phyloP scores from a whole-genome alignment of 2,888 invertebrate species.

The Synergus gifuensis region DNA sequence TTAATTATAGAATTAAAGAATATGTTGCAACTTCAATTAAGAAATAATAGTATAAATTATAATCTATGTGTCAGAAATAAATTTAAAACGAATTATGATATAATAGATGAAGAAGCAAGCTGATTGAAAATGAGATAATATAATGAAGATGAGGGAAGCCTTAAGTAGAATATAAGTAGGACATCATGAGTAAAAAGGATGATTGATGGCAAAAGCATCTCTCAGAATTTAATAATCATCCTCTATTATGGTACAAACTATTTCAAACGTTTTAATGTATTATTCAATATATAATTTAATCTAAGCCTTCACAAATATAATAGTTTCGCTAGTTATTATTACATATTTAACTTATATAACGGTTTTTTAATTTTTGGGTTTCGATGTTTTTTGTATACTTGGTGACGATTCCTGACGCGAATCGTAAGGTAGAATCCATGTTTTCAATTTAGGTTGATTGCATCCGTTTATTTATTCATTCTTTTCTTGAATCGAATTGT shows the following conservation, averaged over 20 bases:
- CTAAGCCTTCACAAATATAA: too few relatives aligned
- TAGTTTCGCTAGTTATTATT: too few relatives aligned
- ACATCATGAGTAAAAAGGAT: not conserved
- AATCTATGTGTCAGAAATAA: not conserved
- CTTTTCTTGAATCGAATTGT: not conserved
- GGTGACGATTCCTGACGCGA: not conserved
- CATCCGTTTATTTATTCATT: not conserved
- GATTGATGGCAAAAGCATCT: not conserved
- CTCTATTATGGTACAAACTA: not conserved
- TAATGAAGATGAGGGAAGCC: not conserved
- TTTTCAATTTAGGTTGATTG: not conserved
- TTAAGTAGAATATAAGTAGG: constrained; percentile 9
- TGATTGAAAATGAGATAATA: not conserved
- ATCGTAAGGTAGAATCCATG: not conserved
- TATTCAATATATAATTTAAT: not conserved
- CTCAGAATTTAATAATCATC: not conserved
- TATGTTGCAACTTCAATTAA: not conserved
- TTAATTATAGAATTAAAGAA: not conserved
- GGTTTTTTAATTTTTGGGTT: not conserved
- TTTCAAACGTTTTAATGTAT: not conserved
- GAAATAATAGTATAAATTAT: not conserved
- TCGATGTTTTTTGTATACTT: not conserved
- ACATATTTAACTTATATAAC: not conserved
- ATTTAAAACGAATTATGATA: not conserved
- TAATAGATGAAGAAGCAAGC: not conserved